Percentiles rank a stretch among this genome's conserved stretches.
Conservation (phyloP, 2,888 invertebrate genomes). For the Lampropteryx suffumata region DNA sequence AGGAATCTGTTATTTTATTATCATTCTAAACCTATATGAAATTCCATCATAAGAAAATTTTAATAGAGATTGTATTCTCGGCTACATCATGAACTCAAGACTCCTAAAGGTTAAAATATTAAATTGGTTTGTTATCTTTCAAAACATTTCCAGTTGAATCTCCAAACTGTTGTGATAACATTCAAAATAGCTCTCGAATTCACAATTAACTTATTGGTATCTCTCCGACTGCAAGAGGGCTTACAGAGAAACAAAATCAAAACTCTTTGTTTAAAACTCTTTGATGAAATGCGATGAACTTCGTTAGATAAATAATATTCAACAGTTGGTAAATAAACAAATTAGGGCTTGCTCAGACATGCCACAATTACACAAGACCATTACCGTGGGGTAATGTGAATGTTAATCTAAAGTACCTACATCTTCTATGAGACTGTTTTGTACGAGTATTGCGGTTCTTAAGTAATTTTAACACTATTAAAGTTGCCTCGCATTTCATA, state of each 20-base stretch:
- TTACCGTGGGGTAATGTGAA: background rate
- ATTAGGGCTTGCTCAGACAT: conserved; percentile 1
- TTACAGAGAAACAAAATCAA: conserved; percentile 19
- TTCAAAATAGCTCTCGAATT: conserved; percentile 7
- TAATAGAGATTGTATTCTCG: too few relatives aligned
- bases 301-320: conserved; percentile 9
- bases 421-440: background rate
- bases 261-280: conserved; percentile 18
- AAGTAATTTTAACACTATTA: too few relatives aligned
- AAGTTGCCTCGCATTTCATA: too few relatives aligned
- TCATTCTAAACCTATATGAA: too few relatives aligned
- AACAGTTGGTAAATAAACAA: conserved; percentile 2
- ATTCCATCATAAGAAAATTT: too few relatives aligned
- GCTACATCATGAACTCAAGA: background rate
- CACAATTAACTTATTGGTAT: conserved; percentile 22
- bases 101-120: conserved; percentile 12
- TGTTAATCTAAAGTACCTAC: conserved; percentile 1
- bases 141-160: conserved; percentile 1
- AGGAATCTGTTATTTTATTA: background rate
- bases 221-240: conserved; percentile 12
- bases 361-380: background rate
- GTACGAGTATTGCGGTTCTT: background rate
- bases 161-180: conserved; percentile 9
- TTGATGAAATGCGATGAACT: conserved; percentile 25
- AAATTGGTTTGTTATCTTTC: conserved; percentile 2